Base-by-base conservation (phyloP, 2,113 vertebrate species). In the Nyctereutes procyonoides region DNA sequence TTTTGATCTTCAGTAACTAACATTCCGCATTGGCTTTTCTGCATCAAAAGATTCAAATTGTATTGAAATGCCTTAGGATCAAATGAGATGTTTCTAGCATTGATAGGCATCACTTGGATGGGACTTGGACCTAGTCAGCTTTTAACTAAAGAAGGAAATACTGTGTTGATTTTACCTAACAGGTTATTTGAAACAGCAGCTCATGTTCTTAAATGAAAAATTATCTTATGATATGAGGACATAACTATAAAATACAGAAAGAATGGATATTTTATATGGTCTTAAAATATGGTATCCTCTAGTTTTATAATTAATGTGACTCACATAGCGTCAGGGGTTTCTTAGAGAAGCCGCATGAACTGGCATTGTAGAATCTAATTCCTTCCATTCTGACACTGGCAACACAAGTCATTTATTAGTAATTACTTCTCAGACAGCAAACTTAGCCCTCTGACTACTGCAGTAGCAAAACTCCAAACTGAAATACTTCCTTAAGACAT, bases 1-100 rank as follows among this genome's bases (percentile, higher is more conserved):
- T 98, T 96, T 97, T 96, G 79, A 55, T 30, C 79, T 95, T 96
- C 62, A 93, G 48, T 73, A 83, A 12, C 79, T 96, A 76, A 55
- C 13, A 83, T 76, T 89, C 12, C 38, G 67, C 30, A 24, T 82
- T 87, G 30, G 19, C 80, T 95, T 93, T 95, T 96, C 84, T 96
- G 58, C 22, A 93, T 63, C 83, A 69, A 88, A 96, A 83, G 38
- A 89, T 80, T 92, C 26, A 96, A 60, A 85, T 92, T 71, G 86
- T 67, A 7, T 58, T 96, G 80, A 96, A 95, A 89, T 86, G 26
- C 51, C 32, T 90, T 67, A 74, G 91, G 65, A 88, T 58, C 83
- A 93, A 90, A 80, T 67, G 96, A 77, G 62, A 83, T 90, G 32
- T 80, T 96, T 89, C 48, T 85, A 93, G 48, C 16, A 73, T 62